A percentile compares a stretch with the other conserved stretches of the same genome.
phyloP scores from a whole-genome alignment of 1,140 invertebrate genomes.

The Semibalanus balanoides region DNA sequence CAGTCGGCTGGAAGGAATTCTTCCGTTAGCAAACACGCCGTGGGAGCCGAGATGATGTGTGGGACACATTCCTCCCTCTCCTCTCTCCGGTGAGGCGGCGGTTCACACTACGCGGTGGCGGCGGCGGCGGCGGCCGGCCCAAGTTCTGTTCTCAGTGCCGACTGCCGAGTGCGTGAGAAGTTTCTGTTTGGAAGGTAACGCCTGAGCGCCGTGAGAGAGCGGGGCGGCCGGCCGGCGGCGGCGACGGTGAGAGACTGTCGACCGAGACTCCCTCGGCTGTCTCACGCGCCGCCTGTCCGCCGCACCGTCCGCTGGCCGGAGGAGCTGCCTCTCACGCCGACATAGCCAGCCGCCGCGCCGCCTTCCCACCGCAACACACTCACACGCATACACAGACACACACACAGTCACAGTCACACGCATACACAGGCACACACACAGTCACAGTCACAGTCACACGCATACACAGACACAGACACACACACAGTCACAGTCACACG shows the following conservation, averaged over 20 bases:
- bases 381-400: neutral
- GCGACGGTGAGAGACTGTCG: neutral
- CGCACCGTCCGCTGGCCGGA: no score
- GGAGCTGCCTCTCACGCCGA: neutral
- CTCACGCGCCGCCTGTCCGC: no score
- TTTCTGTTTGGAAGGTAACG: neutral
- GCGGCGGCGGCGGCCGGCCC: no score
- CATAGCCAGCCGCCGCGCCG: no score
- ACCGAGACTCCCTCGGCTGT: neutral
- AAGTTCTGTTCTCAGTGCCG: no score
- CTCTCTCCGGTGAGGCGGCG: no score
- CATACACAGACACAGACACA: no score
- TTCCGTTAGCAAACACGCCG: conserved; percentile 1
- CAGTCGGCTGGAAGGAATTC: neutral
- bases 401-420: no score
- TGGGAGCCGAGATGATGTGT: neutral
- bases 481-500: no score
- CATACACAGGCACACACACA: no score
- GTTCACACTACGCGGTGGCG: neutral
- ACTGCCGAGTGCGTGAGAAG: neutral
- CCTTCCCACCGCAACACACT: neutral
- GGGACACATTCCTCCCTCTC: neutral
- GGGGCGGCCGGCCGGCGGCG: no score
- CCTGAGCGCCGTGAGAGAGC: neutral
- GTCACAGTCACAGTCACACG: no score